A percentile compares a stretch with the other conserved stretches of the same genome.
phyloP scores from a whole-genome alignment of 1,140 invertebrate genomes.

The Drosophila oshimai region DNA sequence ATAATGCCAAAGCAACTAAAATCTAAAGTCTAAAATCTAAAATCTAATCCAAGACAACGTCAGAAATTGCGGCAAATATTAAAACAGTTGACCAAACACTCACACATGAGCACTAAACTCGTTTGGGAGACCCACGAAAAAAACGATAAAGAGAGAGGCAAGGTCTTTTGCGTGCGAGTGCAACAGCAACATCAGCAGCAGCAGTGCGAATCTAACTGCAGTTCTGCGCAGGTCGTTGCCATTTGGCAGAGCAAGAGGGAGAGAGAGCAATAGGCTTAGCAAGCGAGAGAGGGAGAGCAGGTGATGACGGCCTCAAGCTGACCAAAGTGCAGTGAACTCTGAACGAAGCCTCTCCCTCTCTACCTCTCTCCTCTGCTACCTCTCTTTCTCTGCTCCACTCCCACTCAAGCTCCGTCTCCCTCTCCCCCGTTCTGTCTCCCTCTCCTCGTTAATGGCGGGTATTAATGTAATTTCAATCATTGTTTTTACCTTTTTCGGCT shows the following conservation, averaged over 20 bases:
- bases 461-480: conserved; percentile 73
- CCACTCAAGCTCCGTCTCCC: background rate
- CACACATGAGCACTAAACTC: conserved; percentile 32
- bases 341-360: conserved; percentile 16
- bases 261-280: background rate
- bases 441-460: conserved; percentile 7
- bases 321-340: conserved; percentile 71
- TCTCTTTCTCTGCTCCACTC: background rate
- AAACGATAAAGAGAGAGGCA: conserved; percentile 58
- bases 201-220: conserved; percentile 68
- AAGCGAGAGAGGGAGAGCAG: conserved; percentile 21
- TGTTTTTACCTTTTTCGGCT: conserved; percentile 56
- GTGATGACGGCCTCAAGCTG: conserved; percentile 57
- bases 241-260: conserved; percentile 41
- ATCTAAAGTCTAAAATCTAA: conserved; percentile 56
- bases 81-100: conserved; percentile 67
- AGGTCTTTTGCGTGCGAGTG: conserved; percentile 77
- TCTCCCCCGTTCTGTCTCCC: background rate
- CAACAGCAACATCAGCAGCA: conserved; percentile 32
- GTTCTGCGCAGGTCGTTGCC: conserved; percentile 77
- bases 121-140: conserved; percentile 57
- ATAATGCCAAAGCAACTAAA: conserved; percentile 21
- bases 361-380: background rate
- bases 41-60: conserved; percentile 67
- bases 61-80: conserved; percentile 66